phyloP scores from a whole-genome alignment of 2,888 invertebrate genomes.

The Nemapogon koenigi region DNA sequence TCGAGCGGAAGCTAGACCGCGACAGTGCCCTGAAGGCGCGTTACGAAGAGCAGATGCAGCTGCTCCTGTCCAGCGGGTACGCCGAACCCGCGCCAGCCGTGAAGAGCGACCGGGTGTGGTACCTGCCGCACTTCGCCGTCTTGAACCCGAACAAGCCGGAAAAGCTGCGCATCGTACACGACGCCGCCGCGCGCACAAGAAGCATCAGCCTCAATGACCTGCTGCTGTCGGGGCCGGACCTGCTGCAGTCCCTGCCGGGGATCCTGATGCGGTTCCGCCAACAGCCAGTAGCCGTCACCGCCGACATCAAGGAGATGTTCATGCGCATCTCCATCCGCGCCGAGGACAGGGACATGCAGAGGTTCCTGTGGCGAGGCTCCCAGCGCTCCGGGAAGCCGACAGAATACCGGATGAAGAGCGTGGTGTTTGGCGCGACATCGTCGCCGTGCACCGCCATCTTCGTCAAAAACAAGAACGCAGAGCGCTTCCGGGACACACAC shows the following conservation, averaged over 20 bases:
- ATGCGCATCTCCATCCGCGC: background rate
- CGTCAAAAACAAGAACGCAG: background rate
- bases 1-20: too few relatives aligned
- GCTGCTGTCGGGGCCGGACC: constrained; percentile 17
- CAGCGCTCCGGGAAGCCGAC: background rate
- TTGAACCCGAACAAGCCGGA: constrained; percentile 15
- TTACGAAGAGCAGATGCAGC: too few relatives aligned
- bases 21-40: too few relatives aligned
- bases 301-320: constrained; percentile 19
- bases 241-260: constrained; percentile 16
- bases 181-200: constrained; percentile 17
- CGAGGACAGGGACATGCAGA: constrained; percentile 8
- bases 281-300: constrained; percentile 18
- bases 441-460: constrained; percentile 19
- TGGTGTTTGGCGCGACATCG: constrained; percentile 18
- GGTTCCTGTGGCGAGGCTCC: constrained; percentile 6
- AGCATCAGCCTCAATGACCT: constrained; percentile 10
- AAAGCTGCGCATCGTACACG: constrained; percentile 15
- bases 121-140: constrained; percentile 17
- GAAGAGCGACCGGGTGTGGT: constrained; percentile 9
- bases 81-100: too few relatives aligned
- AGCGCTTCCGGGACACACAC: background rate
- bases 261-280: constrained; percentile 23
- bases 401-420: constrained; percentile 16
- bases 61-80: too few relatives aligned